Percentiles rank a stretch among this genome's conserved stretches.
Conservation (phyloP, 2,888 invertebrate species). For the Machimus atricapillus region DNA sequence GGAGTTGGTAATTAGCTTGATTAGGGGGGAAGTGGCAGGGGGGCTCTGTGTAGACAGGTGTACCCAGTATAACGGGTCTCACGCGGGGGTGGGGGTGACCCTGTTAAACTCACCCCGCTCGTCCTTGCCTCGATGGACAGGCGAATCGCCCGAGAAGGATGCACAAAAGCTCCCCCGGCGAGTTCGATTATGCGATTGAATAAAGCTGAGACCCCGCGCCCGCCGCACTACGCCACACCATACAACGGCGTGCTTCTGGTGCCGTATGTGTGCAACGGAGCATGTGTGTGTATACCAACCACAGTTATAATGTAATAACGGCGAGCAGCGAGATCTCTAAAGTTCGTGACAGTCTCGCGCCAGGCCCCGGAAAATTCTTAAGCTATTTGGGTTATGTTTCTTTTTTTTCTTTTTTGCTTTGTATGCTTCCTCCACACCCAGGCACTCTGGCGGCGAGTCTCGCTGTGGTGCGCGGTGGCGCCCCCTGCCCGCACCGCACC, state of each 20-base stretch:
- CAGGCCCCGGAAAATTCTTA: neutral
- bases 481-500: neutral
- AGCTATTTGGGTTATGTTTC: conserved; percentile 19
- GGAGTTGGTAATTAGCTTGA: neutral
- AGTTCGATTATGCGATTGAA: neutral
- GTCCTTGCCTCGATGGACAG: neutral
- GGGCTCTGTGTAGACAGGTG: neutral
- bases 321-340: neutral
- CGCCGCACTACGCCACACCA: no score
- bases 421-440: neutral
- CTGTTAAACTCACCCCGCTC: neutral
- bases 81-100: no score
- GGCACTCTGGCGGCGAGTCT: neutral
- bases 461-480: neutral
- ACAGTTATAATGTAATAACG: neutral
- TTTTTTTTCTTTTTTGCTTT: neutral
- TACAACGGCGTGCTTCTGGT: no score
- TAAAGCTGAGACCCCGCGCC: neutral
- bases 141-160: neutral
- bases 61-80: neutral
- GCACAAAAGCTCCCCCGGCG: neutral
- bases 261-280: neutral
- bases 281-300: neutral
- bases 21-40: neutral
- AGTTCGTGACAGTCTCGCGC: neutral